Percentiles rank a stretch among this genome's conserved stretches.
phyloP scores from a whole-genome alignment of 2,888 invertebrate species.

The Orthosia cruda region DNA sequence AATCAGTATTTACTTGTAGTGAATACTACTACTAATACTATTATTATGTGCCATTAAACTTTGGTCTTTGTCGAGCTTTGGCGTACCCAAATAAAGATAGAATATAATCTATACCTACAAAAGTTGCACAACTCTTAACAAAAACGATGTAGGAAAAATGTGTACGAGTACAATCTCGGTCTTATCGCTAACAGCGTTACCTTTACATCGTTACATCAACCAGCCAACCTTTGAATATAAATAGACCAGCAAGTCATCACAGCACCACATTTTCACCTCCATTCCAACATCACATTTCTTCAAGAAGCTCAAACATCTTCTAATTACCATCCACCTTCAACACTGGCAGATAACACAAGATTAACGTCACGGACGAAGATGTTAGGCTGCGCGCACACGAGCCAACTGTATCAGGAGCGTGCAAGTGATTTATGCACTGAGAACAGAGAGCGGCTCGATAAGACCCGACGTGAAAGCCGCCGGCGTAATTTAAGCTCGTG shows the following conservation, averaged over 20 bases:
- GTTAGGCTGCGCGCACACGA: constrained; percentile 65
- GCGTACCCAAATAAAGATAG: too few relatives aligned
- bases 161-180: too few relatives aligned
- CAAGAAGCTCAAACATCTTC: constrained; percentile 5
- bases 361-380: constrained; percentile 64
- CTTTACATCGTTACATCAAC: too few relatives aligned
- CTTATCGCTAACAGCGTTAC: too few relatives aligned
- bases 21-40: too few relatives aligned
- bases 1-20: too few relatives aligned
- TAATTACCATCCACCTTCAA: constrained; percentile 46
- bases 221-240: too few relatives aligned
- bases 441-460: constrained; percentile 72
- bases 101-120: too few relatives aligned
- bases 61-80: too few relatives aligned
- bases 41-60: too few relatives aligned
- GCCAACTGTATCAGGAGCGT: constrained; percentile 66
- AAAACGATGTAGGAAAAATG: too few relatives aligned
- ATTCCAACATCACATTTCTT: constrained; percentile 1
- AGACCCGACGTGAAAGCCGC: constrained; percentile 64
- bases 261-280: not conserved
- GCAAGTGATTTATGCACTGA: constrained; percentile 75
- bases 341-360: constrained; percentile 62
- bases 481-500: constrained; percentile 67
- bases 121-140: too few relatives aligned
- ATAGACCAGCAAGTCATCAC: not conserved